A percentile compares a stretch with the other conserved stretches of the same genome.
phyloP scores from a whole-genome alignment of 1,140 invertebrate species.

The Zaprionus tsacasi region DNA sequence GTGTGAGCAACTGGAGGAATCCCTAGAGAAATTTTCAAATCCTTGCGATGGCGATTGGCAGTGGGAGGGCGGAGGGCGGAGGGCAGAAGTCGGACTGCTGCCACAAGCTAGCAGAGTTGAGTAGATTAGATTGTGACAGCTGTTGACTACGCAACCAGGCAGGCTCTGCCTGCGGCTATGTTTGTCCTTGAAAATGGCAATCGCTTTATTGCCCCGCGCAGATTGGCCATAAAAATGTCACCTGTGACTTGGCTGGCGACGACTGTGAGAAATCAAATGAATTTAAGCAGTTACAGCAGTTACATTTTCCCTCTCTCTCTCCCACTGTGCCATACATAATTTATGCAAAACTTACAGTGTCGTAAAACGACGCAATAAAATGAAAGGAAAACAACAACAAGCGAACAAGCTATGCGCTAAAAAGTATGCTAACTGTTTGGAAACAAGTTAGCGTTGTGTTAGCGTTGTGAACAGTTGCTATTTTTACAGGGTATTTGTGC shows the following conservation, averaged over 20 bases:
- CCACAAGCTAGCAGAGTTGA: slow-evolving; percentile 46
- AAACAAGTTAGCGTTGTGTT: neutral
- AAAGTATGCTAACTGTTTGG: slow-evolving; percentile 11
- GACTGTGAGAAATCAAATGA: slow-evolving; percentile 77
- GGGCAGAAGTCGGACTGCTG: slow-evolving; percentile 51
- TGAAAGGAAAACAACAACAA: neutral
- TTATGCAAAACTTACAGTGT: slow-evolving; percentile 74
- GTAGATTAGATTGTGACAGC: slow-evolving; percentile 59
- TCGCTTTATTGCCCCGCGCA: slow-evolving; percentile 75
- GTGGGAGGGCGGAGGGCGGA: neutral
- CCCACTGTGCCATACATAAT: slow-evolving; percentile 62
- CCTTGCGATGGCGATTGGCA: slow-evolving; percentile 1
- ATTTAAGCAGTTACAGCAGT: slow-evolving; percentile 59
- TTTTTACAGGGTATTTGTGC: slow-evolving; percentile 11
- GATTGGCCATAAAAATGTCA: slow-evolving; percentile 81
- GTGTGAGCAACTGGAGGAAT: slow-evolving; percentile 33
- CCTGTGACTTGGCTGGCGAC: slow-evolving; percentile 68
- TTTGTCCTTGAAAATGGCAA: slow-evolving; percentile 63
- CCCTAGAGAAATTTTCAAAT: slow-evolving; percentile 75
- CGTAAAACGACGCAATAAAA: slow-evolving; percentile 49
- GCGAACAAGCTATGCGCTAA: slow-evolving; percentile 5
- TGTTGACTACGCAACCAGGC: slow-evolving; percentile 33
- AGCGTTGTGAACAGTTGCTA: neutral
- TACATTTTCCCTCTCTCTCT: neutral
- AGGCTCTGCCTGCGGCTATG: neutral